Conservation (phyloP, 2,888 invertebrate genomes). For the Zhengitettix transpicula region DNA sequence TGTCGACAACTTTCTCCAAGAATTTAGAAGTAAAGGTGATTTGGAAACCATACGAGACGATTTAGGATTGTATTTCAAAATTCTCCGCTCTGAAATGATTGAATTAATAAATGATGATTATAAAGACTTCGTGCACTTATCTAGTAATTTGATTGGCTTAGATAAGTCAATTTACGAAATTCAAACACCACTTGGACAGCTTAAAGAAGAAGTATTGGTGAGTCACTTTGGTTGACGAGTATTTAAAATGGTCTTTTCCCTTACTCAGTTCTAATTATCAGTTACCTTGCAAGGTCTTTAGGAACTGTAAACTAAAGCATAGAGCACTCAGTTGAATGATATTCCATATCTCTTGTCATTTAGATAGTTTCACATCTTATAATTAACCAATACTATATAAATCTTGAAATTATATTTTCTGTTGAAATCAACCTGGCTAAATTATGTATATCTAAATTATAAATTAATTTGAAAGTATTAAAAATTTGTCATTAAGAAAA, state of each 20-base stretch:
- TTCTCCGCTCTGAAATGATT: conserved; percentile 85
- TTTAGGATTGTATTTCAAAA: conserved; percentile 74
- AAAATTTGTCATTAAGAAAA: too few species aligned
- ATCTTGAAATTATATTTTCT: too few species aligned
- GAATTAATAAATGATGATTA: conserved; percentile 97
- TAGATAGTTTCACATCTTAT: too few species aligned
- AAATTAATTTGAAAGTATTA: too few species aligned
- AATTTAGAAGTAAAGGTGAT: conserved; percentile 50
- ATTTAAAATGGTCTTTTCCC: not conserved
- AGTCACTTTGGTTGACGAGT: conserved; percentile 11
- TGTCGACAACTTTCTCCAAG: conserved; percentile 80
- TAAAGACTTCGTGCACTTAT: conserved; percentile 91
- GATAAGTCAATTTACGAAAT: conserved; percentile 74
- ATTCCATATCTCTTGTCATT: too few species aligned
- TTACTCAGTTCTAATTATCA: not conserved
- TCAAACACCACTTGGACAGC: conserved; percentile 59
- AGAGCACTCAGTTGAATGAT: too few species aligned
- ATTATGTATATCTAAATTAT: too few species aligned
- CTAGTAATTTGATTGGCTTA: conserved; percentile 83
- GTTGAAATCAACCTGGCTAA: too few species aligned
- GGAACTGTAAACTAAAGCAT: too few species aligned
- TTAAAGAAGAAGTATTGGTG: conserved; percentile 72
- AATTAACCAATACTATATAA: too few species aligned
- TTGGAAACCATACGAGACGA: conserved; percentile 80
- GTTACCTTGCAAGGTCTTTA: too few species aligned